Evolutionary conservation across 2,113 vertebrate genomes (phyloP), one percentile per base, ranked within the genome.

Genomic region (Caracal caracal): DNA sequence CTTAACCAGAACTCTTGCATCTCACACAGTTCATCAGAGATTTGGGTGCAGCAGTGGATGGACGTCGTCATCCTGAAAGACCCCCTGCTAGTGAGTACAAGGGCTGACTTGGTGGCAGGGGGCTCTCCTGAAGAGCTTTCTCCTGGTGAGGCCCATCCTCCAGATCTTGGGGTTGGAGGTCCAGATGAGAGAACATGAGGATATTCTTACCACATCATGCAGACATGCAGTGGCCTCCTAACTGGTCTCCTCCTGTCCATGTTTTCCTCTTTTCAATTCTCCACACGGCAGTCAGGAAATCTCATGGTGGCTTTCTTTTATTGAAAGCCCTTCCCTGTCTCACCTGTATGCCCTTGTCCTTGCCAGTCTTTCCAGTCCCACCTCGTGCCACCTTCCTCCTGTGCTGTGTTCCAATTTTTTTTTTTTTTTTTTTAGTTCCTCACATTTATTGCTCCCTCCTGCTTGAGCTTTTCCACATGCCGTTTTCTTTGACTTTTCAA

Each of bases 321-420:
- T 49, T 95, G 59, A 95, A 90, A 93, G 28, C 30, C 8, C 68
- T 90, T 87, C 51, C 56, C 61, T 63, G 85, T 83, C 82, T 78
- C 68, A 75, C 40, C 22, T 68, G 24, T 11, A 11, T 63, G 9
- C 6, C 40, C 40, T 79, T 56, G 17, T 22, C 65, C 26, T 35
- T 47, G 53, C 13, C 37, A 86, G 16, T 9, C 30, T 63, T 49
- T 75, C 43, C 13, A 49, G 30, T 88, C 47, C 71, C 22, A 40
- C 65, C 59, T 76, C 17, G 24, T 3, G 22, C 6, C 20, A 20
- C 20, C 71, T 84, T 94, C 30, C 49, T 87, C 56, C 37, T 37
- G 59, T 6, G 30, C 35, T 43, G 10, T 63, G 66, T 17, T 93
- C 53, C 9, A 66, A 0, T 65, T 49, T 90, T 75, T 61, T 59